Evolutionary conservation across 2,797 vertebrate genomes (phyloP).

Genomic region (Acanthurus tractus): DNA sequence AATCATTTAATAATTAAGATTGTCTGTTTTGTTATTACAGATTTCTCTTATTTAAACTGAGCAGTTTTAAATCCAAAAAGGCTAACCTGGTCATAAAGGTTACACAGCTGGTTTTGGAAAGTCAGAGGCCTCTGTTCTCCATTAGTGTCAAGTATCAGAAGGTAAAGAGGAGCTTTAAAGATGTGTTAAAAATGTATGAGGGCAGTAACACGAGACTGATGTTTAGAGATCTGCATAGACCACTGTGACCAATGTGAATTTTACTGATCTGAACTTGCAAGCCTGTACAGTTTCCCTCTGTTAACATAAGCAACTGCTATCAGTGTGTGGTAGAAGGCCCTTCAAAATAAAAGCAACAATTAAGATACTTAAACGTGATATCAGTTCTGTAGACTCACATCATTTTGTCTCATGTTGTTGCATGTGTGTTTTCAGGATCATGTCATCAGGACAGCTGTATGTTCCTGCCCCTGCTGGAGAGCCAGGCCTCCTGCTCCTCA

Average conservation of each 20-base stretch:
- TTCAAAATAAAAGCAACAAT: not conserved
- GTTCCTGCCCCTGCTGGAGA: conserved; percentile 67
- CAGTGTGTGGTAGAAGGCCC: not conserved
- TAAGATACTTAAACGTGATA: not conserved
- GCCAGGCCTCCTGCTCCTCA: conserved; percentile 47
- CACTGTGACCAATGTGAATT: conserved; percentile 30
- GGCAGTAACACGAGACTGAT: conserved; percentile 57
- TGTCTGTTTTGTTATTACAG: not conserved
- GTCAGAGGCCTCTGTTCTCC: conserved; percentile 35
- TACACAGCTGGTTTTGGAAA: conserved; percentile 35
- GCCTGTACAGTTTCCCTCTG: not conserved
- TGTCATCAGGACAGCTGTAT: conserved; percentile 65
- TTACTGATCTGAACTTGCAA: conserved; percentile 13
- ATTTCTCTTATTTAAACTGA: conserved; percentile 10
- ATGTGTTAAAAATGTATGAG: conserved; percentile 78
- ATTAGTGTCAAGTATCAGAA: conserved; percentile 75
- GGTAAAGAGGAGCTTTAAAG: conserved; percentile 58
- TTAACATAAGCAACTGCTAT: not conserved
- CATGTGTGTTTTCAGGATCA: conserved; percentile 63
- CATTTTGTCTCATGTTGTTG: not conserved
- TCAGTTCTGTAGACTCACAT: too few species aligned
- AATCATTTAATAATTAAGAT: not conserved
- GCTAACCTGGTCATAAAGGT: conserved; percentile 21
- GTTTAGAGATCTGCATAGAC: conserved; percentile 5
- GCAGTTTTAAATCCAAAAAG: not conserved